Conservation (phyloP, 2,113 vertebrate species). For the Ophthalmolycus amberensis region DNA sequence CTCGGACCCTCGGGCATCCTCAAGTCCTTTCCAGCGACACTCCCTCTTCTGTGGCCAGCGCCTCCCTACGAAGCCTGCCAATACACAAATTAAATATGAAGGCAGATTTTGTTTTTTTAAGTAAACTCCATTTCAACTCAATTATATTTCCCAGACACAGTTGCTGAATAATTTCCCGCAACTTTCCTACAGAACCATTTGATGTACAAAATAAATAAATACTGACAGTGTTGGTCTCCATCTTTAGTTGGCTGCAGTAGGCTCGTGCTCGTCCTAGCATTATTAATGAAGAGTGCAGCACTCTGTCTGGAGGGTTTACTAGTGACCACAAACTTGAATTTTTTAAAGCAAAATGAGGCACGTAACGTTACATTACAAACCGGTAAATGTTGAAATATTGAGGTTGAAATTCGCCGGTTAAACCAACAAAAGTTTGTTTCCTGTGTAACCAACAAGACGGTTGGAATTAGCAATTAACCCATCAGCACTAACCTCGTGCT, state of each 20-base stretch:
- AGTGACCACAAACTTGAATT: neutral
- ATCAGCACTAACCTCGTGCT: neutral
- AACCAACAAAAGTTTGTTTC: neutral
- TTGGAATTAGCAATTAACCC: neutral
- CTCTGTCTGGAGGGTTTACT: neutral
- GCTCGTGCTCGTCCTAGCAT: conserved; percentile 2
- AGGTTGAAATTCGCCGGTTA: neutral
- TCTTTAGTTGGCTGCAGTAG: neutral
- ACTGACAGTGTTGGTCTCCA: neutral
- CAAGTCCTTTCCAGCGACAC: neutral
- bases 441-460: neutral
- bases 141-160: neutral
- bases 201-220: neutral
- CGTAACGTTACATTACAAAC: accelerated
- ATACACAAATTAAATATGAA: neutral
- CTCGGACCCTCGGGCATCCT: conserved; percentile 72
- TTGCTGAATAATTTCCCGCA: neutral
- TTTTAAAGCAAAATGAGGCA: neutral
- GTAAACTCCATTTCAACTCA: neutral
- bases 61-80: neutral
- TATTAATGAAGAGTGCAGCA: conserved; percentile 23
- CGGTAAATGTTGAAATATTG: neutral
- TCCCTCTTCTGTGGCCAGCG: neutral
- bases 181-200: neutral
- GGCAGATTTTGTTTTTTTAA: neutral